Evolutionary conservation across 2,113 vertebrate genomes (phyloP).

Genomic region (Numida meleagris): DNA sequence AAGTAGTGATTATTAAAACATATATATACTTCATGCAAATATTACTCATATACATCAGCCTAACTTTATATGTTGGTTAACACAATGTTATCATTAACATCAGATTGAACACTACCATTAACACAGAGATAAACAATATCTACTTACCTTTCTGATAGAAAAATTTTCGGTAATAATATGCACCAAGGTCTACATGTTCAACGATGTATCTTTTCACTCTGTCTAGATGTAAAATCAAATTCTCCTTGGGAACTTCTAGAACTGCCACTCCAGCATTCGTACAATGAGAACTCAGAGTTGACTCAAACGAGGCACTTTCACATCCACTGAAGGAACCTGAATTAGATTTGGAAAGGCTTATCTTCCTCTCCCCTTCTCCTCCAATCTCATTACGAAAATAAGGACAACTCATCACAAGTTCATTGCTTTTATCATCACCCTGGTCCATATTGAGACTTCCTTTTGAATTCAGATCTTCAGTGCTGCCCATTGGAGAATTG

Average conservation of each 20-base stretch:
- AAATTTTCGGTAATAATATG: constrained; percentile 93
- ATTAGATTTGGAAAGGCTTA: constrained; percentile 89
- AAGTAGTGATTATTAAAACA: not conserved
- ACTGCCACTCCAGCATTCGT: constrained; percentile 94
- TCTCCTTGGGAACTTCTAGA: constrained; percentile 92
- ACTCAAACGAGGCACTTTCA: constrained; percentile 89
- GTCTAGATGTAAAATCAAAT: constrained; percentile 84
- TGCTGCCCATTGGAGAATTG: constrained; percentile 93
- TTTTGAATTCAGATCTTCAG: constrained; percentile 91
- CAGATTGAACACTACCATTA: not conserved
- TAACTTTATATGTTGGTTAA: not conserved
- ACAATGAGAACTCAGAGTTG: constrained; percentile 89
- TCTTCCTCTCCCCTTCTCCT: constrained; percentile 87
- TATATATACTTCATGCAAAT: not conserved
- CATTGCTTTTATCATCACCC: constrained; percentile 94
- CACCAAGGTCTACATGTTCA: constrained; percentile 93
- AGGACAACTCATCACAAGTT: constrained; percentile 92
- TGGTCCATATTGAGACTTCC: constrained; percentile 88
- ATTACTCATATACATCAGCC: not conserved
- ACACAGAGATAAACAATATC: not conserved
- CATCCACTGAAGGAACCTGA: constrained; percentile 85
- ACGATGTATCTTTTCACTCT: constrained; percentile 92
- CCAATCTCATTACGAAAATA: constrained; percentile 97
- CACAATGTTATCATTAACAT: not conserved
- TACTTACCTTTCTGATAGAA: constrained; percentile 93